Percentiles rank a stretch among this genome's conserved stretches.
Evolutionary conservation across 2,797 vertebrate species (phyloP).

Genomic region (Gymnoscopelus microlampas): DNA sequence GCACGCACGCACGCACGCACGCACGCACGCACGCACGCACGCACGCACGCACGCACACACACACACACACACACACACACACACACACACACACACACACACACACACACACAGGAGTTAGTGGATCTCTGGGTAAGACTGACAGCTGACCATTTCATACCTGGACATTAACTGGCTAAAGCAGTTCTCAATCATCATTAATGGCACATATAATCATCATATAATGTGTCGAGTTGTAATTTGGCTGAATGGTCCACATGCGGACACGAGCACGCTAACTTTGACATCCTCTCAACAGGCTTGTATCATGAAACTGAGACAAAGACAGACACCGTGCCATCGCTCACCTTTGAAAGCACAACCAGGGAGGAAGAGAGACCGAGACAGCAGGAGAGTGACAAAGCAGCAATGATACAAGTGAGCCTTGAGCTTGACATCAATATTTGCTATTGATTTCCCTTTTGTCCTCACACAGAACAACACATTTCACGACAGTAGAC

Average conservation of each 20-base stretch:
- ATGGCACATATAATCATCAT: too few relatives aligned
- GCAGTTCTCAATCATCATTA: background rate
- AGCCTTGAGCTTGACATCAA: conserved; percentile 62
- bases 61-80: background rate
- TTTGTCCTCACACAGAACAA: conserved; percentile 64
- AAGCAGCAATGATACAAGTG: conserved; percentile 54
- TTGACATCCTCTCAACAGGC: conserved; percentile 4
- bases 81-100: background rate
- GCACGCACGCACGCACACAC: background rate
- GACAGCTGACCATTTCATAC: conserved; percentile 19
- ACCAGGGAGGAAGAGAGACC: conserved; percentile 18
- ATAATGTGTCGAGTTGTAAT: background rate
- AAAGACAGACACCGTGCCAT: background rate
- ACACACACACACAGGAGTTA: background rate
- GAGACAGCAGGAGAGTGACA: conserved; percentile 39
- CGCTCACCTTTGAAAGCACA: conserved; percentile 35
- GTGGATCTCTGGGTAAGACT: conserved; percentile 18
- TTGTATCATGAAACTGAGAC: background rate
- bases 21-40: background rate
- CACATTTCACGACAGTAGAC: conserved; percentile 60
- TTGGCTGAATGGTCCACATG: background rate
- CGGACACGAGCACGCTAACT: background rate
- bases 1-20: background rate
- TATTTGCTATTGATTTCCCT: conserved; percentile 67
- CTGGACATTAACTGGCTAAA: background rate